phyloP scores from a whole-genome alignment of 2,888 invertebrate genomes.

The Phortica magna region DNA sequence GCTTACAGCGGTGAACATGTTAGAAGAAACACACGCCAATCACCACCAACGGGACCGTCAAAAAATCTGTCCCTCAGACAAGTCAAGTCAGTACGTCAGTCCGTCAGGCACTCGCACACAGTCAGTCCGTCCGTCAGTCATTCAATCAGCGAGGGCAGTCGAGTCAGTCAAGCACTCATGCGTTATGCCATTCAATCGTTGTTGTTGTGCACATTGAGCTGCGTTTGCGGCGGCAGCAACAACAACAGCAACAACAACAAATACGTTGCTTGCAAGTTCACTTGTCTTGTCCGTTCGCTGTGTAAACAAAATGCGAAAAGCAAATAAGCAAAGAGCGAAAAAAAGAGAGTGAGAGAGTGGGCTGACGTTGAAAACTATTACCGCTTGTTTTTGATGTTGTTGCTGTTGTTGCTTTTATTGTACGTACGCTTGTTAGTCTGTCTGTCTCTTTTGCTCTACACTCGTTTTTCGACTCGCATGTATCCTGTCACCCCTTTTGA shows the following conservation, averaged over 20 bases:
- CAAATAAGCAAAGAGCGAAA: not conserved
- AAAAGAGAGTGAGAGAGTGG: too few species aligned
- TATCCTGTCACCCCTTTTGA: not conserved
- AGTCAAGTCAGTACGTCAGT: not conserved
- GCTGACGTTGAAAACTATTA: not conserved
- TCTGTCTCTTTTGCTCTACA: too few species aligned
- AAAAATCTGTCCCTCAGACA: not conserved
- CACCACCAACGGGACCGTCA: not conserved
- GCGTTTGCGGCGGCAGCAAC: too few species aligned
- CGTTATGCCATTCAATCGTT: not conserved
- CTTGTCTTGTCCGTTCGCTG: not conserved
- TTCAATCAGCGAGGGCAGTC: not conserved
- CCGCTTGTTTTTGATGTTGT: slow-evolving; percentile 23
- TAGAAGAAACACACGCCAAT: not conserved
- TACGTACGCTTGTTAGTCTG: not conserved
- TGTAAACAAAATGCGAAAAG: not conserved
- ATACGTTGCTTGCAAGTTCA: too few species aligned
- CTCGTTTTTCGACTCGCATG: not conserved
- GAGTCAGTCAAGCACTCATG: not conserved
- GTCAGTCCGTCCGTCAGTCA: not conserved
- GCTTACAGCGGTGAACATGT: too few species aligned
- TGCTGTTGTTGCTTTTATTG: slow-evolving; percentile 5
- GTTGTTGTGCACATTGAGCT: not conserved
- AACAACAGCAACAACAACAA: too few species aligned
- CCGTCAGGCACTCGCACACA: not conserved